Conservation (phyloP, 2,888 invertebrate species). For the Emmelina monodactyla region DNA sequence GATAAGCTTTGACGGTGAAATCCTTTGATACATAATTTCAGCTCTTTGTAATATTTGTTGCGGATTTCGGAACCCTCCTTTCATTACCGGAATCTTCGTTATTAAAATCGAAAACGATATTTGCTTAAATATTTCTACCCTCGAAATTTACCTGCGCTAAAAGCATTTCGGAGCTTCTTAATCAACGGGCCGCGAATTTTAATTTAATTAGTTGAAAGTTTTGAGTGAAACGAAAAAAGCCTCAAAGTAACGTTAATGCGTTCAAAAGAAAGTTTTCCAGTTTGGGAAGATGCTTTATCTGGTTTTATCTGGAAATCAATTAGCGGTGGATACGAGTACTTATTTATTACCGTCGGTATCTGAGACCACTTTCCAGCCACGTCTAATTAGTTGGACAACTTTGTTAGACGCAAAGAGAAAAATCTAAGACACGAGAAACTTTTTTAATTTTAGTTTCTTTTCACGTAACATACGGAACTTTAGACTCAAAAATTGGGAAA, state of each 20-base stretch:
- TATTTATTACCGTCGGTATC: too few relatives aligned
- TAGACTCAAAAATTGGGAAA: too few relatives aligned
- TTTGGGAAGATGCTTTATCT: constrained; percentile 26
- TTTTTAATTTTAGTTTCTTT: neutral
- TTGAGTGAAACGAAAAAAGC: constrained; percentile 40
- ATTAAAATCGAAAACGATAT: constrained; percentile 35
- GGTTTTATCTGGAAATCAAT: neutral
- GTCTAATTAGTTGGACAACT: too few relatives aligned
- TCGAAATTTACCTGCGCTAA: constrained; percentile 32
- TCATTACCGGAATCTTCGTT: constrained; percentile 38
- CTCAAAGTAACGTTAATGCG: constrained; percentile 24
- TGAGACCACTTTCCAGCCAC: too few relatives aligned
- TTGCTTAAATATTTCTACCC: constrained; percentile 34
- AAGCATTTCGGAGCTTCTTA: constrained; percentile 52
- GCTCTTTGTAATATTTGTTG: constrained; percentile 28
- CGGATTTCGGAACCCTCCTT: constrained; percentile 27
- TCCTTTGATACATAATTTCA: constrained; percentile 23
- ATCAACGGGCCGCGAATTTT: constrained; percentile 53
- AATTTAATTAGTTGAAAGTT: constrained; percentile 55
- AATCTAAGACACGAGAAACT: neutral
- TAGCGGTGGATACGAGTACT: constrained; percentile 1
- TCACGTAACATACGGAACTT: too few relatives aligned
- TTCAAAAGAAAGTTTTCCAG: constrained; percentile 23
- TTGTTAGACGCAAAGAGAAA: constrained; percentile 2
- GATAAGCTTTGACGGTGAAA: neutral